Conservation (phyloP, 1,140 invertebrate species). For the Andrena cerasifolii region DNA sequence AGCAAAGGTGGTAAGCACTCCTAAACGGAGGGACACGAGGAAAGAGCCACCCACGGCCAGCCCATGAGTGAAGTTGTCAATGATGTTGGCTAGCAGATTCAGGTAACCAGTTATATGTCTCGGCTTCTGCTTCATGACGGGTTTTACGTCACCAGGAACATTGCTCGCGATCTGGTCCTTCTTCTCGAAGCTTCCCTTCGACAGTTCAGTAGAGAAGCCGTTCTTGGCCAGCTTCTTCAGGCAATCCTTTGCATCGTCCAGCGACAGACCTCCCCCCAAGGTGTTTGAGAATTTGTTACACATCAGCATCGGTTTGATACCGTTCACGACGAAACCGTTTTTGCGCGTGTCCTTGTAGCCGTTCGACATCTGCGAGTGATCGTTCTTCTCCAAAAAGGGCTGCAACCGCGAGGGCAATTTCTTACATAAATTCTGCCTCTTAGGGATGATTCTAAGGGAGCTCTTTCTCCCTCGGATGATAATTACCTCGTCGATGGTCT, state of each 20-base stretch:
- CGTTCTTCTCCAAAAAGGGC: slow-evolving; percentile 53
- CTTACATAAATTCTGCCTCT: neutral
- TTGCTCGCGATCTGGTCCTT: neutral
- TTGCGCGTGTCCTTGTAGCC: slow-evolving; percentile 18
- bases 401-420: slow-evolving; percentile 10
- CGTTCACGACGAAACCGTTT: slow-evolving; percentile 46
- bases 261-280: neutral
- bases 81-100: slow-evolving; percentile 96
- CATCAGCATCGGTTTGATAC: slow-evolving; percentile 39
- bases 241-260: slow-evolving; percentile 29
- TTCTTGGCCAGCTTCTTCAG: slow-evolving; percentile 47
- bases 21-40: slow-evolving; percentile 93
- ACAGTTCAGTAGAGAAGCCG: neutral
- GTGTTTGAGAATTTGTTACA: slow-evolving; percentile 26
- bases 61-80: slow-evolving; percentile 99
- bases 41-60: slow-evolving; percentile 98
- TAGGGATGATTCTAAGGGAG: neutral
- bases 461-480: neutral
- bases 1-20: slow-evolving; percentile 95
- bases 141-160: neutral
- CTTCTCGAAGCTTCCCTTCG: neutral
- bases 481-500: slow-evolving; percentile 32
- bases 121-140: slow-evolving; percentile 37
- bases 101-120: slow-evolving; percentile 93
- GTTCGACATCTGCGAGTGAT: slow-evolving; percentile 20